Conservation (phyloP, 2,888 invertebrate species). For the Acleris literana region DNA sequence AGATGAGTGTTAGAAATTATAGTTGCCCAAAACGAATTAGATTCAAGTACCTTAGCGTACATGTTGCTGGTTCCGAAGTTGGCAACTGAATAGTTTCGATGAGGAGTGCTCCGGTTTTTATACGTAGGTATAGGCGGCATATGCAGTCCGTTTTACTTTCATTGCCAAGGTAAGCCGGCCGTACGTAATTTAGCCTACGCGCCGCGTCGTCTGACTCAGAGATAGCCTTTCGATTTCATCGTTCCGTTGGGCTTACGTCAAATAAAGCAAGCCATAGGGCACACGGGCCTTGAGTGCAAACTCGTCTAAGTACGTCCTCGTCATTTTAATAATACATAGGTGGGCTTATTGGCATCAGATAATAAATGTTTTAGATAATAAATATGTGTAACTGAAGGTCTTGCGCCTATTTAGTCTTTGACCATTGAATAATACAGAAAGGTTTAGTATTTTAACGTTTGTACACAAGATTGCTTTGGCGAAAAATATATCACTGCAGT, state of each 20-base stretch:
- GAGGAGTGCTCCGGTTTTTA: slow-evolving; percentile 77
- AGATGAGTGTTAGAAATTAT: slow-evolving; percentile 23
- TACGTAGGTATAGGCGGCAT: slow-evolving; percentile 61
- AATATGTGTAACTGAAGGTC: slow-evolving; percentile 9
- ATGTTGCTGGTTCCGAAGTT: slow-evolving; percentile 77
- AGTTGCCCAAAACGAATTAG: slow-evolving; percentile 6
- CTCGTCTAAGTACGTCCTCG: slow-evolving; percentile 27
- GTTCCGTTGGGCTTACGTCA: slow-evolving; percentile 60
- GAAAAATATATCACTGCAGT: too few relatives aligned
- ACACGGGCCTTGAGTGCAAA: slow-evolving; percentile 55
- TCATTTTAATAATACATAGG: slow-evolving; percentile 35
- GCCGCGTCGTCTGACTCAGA: slow-evolving; percentile 61
- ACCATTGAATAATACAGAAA: too few relatives aligned
- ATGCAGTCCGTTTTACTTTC: slow-evolving; percentile 75
- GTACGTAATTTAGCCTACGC: slow-evolving; percentile 55
- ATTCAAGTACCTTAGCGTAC: slow-evolving; percentile 74
- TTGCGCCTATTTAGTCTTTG: background rate
- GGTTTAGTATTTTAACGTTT: too few relatives aligned
- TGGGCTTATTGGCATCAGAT: slow-evolving; percentile 24
- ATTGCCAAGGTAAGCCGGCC: slow-evolving; percentile 77
- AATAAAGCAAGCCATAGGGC: slow-evolving; percentile 42
- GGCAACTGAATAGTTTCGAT: slow-evolving; percentile 80
- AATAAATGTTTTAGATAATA: slow-evolving; percentile 3
- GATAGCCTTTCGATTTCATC: slow-evolving; percentile 78
- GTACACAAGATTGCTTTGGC: too few relatives aligned